These are phyloP conservation scores for Gallinago paraguaiae DNA, from an alignment of 2,113 vertebrate species.

Conservation along the genomic window DNA sequence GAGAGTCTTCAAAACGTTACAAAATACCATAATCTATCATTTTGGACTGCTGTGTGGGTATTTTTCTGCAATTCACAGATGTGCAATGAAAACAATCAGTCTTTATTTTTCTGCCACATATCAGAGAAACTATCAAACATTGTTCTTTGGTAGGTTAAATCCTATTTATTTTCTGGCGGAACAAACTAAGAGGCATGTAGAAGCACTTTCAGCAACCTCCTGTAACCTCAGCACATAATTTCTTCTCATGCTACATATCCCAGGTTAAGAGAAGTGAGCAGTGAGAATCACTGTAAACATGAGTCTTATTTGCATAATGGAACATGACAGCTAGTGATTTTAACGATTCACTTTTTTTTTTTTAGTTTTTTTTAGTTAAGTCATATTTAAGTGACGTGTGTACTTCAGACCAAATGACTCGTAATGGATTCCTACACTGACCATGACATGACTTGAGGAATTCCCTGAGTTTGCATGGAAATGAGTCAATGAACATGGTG, in stretches of 20 bases:
- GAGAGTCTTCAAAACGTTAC: not conserved
- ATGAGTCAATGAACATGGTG: not conserved
- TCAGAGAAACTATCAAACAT: not conserved
- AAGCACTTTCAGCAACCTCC: not conserved
- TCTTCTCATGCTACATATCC: not conserved
- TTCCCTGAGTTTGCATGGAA: not conserved
- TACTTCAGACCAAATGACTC: not conserved
- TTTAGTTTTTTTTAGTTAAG: not conserved
- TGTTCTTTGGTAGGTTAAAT: not conserved
- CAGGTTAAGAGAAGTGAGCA: not conserved
- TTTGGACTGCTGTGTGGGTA: not conserved
- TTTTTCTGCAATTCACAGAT: not conserved
- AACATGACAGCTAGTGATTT: not conserved
- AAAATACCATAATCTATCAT: not conserved
- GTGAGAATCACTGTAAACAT: not conserved
- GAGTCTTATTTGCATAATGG: not conserved
- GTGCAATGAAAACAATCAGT: not conserved
- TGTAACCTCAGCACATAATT: not conserved
- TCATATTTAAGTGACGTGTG: not conserved
- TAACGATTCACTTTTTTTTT: not conserved
- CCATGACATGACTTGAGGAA: accelerated
- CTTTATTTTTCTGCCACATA: not conserved
- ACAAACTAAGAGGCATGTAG: accelerated
- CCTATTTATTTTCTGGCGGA: not conserved
- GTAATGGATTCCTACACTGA: not conserved